Conservation (phyloP, 2,797 vertebrate genomes). For the Allochrocebus solatus region DNA sequence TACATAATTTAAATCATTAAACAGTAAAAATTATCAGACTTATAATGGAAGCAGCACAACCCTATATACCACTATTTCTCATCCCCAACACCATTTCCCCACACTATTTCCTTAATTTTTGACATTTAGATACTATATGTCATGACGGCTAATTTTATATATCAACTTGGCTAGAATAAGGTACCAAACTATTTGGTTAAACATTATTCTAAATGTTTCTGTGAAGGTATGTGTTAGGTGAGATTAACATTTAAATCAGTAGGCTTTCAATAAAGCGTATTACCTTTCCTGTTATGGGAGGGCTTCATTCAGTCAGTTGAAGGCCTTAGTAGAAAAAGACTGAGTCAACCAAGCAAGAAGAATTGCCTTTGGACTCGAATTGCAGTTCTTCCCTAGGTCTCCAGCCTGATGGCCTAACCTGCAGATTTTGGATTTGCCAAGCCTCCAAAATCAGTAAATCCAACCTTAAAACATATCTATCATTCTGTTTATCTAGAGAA, state of each 20-base stretch:
- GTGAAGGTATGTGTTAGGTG: neutral
- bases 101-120: neutral
- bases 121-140: neutral
- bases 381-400: accelerated
- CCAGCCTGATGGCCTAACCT: neutral
- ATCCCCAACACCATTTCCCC: neutral
- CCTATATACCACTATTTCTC: neutral
- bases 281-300: neutral
- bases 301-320: neutral
- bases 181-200: neutral
- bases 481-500: neutral
- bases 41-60: neutral
- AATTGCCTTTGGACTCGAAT: neutral
- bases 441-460: neutral
- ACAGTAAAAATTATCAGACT: neutral
- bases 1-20: neutral
- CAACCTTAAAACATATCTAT: neutral
- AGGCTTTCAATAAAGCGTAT: neutral
- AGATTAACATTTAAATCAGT: neutral
- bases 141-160: neutral
- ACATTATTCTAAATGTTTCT: neutral
- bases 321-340: neutral
- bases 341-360: neutral
- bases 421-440: neutral
- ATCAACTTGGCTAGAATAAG: neutral